Percentiles rank a stretch among this genome's conserved stretches.
Evolutionary conservation across 2,797 vertebrate species (phyloP).

Genomic region (Philypnodon macrostomus): DNA sequence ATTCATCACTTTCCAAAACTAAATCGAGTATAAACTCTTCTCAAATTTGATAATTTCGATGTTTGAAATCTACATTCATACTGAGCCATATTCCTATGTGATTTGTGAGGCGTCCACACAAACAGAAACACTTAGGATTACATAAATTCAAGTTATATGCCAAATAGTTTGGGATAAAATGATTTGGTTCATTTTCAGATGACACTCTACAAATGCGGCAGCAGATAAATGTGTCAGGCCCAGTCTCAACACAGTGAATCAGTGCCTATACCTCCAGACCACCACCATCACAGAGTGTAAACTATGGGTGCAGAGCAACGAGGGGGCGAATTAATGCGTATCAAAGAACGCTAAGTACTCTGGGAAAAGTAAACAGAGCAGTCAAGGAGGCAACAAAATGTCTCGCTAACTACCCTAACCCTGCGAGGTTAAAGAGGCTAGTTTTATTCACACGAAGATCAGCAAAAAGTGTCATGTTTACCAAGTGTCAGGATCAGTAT

Average conservation of each 20-base stretch:
- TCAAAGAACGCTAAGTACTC: constrained; percentile 69
- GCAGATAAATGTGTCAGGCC: constrained; percentile 10
- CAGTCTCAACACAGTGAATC: constrained; percentile 20
- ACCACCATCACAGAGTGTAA: constrained; percentile 4
- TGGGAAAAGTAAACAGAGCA: constrained; percentile 80
- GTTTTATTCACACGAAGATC: constrained; percentile 64
- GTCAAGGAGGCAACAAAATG: constrained; percentile 68
- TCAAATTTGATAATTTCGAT: not conserved
- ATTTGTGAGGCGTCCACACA: not conserved
- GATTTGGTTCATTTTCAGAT: constrained; percentile 19
- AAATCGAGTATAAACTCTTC: constrained; percentile 1
- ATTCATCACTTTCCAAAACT: not conserved
- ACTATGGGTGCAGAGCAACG: constrained; percentile 17
- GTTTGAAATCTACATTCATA: constrained; percentile 5
- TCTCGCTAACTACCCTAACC: constrained; percentile 47
- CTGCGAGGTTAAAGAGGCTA: constrained; percentile 55
- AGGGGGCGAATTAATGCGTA: constrained; percentile 61
- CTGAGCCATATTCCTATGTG: constrained; percentile 1
- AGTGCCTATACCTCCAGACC: constrained; percentile 8
- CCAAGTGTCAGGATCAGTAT: constrained; percentile 55
- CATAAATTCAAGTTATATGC: constrained; percentile 4
- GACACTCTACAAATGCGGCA: constrained; percentile 4
- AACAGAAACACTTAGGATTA: constrained; percentile 5
- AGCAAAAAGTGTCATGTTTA: constrained; percentile 55
- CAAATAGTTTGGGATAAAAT: constrained; percentile 23